Percentiles rank a stretch among this genome's conserved stretches.
Conservation (phyloP, 2,888 invertebrate genomes). For the Sarcophaga variegata region DNA sequence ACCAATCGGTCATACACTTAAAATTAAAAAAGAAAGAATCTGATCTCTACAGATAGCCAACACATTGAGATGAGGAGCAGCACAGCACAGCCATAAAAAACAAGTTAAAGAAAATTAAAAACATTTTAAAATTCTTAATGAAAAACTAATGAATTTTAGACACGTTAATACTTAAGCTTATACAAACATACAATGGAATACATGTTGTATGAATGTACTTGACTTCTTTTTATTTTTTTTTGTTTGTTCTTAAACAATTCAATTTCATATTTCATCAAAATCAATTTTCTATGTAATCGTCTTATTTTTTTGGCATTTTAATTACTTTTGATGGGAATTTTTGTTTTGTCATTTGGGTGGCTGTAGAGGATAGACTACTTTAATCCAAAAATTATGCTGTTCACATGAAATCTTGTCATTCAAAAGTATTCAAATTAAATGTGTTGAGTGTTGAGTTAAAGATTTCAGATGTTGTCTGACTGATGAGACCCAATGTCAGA, state of each 20-base stretch:
- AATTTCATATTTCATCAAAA: constrained; percentile 19
- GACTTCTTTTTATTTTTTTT: neutral
- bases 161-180: constrained; percentile 51
- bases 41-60: constrained; percentile 23
- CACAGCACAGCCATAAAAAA: no score
- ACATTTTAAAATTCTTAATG: neutral
- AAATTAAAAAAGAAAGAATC: constrained; percentile 39
- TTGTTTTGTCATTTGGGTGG: neutral
- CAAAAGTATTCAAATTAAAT: constrained; percentile 12
- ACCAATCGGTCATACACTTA: constrained; percentile 30
- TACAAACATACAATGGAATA: neutral
- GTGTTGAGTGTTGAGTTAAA: no score
- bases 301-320: constrained; percentile 60
- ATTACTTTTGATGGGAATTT: constrained; percentile 48
- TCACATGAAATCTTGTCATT: constrained; percentile 41
- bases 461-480: no score
- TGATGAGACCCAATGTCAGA: no score
- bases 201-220: neutral
- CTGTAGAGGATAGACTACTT: constrained; percentile 21
- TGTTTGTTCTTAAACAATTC: neutral
- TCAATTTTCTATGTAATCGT: constrained; percentile 38
- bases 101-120: constrained; percentile 8
- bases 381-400: constrained; percentile 32
- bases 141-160: constrained; percentile 39
- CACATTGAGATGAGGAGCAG: neutral